Evolutionary conservation across 2,113 vertebrate genomes (phyloP), one percentile per base, ranked within the genome.

Genomic region (Chaetura pelagica): DNA sequence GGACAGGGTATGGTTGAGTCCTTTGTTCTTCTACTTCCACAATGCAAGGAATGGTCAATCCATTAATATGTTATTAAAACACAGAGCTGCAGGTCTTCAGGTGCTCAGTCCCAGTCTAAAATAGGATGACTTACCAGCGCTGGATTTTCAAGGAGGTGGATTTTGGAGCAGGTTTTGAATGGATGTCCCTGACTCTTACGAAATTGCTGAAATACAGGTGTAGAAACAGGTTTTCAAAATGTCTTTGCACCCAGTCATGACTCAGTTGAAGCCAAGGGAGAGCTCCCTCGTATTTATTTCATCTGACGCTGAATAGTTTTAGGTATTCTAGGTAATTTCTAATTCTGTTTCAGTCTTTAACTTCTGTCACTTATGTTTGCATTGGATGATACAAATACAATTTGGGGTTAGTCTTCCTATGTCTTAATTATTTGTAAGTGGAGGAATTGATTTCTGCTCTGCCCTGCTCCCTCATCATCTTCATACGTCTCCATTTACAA

Each of bases 351-450:
- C 29, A 13, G 1, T 72, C 48, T 76, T 96, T 85, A 34, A 1
- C 66, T 95, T 90, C 87, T 91, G 29, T 95, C 62, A 77, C 74
- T 96, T 95, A 62, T 30, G 35, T 94, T 96, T 96, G 67, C 71
- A 38, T 30, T 73, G 81, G 91, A 77, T 72, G 40, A 23, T 86
- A 61, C 90, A 94, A 62, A 54, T 87, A 49, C 93, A 97, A 74
- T 86, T n/a, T 84, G 94, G 79, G 80, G 62, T 87, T 87, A 95
- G 97, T 97, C 89, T 97, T 98, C 94, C 93, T 95, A 90, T 94
- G 73, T 97, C 96, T 97, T 98, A 98, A 98, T 97, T 98, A 97
- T 94, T 97, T 97, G 83, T 87, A 96, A 98, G 92, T 78, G 72
- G 59, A 84, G 94, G 78, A 94, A 96, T 74, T 95, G 89, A 94